Base-by-base conservation (phyloP, 2,797 vertebrate species). In the Manis pentadactyla region DNA sequence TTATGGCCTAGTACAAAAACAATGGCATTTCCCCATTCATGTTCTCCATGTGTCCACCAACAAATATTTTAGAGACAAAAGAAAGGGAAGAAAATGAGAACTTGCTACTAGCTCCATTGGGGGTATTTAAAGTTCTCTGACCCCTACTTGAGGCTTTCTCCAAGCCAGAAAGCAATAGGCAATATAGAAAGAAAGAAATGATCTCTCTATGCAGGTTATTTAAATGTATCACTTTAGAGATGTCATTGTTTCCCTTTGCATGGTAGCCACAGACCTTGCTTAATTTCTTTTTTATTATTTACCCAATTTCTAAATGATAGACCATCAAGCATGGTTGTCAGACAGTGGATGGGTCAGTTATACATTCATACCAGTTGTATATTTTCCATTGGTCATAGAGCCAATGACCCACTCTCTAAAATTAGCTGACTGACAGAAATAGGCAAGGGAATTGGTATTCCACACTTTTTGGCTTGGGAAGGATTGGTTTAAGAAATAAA, bases 1-100 rank as follows among this genome's bases (percentile, higher is more conserved):
- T 59, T 49, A 84, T 55, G 53, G 78, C 87, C 84, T 93, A 51
- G 46, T 64, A 68, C n/a, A 55, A 77, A 96, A 46, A 42, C 55
- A 21, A 49, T 49, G 4, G 15, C 46, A 66, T 93, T 82, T 63
- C 53, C 42, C 82, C 23, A 53, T 69, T 94, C 37, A 66, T 87
- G 94, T 87, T 69, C 53, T 96, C 87, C 75, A n/a, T 78, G 90
- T 51, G 37, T 90, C 64, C 69, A 89, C 68, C 92, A 93, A 68
- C 81, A 73, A 91, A n/a, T 37, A 92, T 85, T 95, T 79, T 82
- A 88, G 88, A 94, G 59, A 77, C 46, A 75, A 87, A 82, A 68
- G 86, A 97, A 97, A 97, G 95, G 31, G 88, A 97, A 95, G n/a
- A 95, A 94, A 97, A 92, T 37, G 81, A 93, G 15, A 97, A 90